phyloP scores from a whole-genome alignment of 2,888 invertebrate genomes.

The Nomada ferruginata region DNA sequence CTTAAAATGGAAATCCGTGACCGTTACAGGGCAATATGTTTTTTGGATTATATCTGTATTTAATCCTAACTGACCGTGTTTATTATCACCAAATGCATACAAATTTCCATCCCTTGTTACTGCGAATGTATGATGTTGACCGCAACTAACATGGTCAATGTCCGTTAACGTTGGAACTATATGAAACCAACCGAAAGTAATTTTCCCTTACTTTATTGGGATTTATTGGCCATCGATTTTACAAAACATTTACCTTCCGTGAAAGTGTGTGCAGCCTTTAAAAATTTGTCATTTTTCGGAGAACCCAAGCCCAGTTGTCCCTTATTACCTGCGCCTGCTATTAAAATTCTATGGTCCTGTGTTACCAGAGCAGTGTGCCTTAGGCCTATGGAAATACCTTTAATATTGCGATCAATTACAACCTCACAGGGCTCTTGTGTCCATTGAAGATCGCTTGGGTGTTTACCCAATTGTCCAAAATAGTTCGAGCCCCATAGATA shows the following conservation, averaged over 20 bases:
- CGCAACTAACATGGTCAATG: slow-evolving; percentile 89
- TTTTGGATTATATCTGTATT: slow-evolving; percentile 84
- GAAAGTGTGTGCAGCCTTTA: slow-evolving; percentile 26
- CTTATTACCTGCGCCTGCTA: slow-evolving; percentile 88
- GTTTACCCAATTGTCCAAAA: slow-evolving; percentile 89
- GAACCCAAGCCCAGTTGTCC: slow-evolving; percentile 88
- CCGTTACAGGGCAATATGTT: slow-evolving; percentile 85
- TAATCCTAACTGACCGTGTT: slow-evolving; percentile 91
- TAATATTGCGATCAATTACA: slow-evolving; percentile 85
- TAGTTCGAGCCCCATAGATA: slow-evolving; percentile 94
- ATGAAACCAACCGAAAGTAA: background rate
- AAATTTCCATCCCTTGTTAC: slow-evolving; percentile 86
- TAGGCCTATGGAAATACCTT: slow-evolving; percentile 88
- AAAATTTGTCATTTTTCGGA: background rate
- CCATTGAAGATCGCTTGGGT: slow-evolving; percentile 58
- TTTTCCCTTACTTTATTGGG: background rate
- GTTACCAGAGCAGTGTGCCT: slow-evolving; percentile 89
- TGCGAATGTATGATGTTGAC: slow-evolving; percentile 92
- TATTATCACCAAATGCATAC: slow-evolving; percentile 93
- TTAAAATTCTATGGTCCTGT: slow-evolving; percentile 87
- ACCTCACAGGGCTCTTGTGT: slow-evolving; percentile 81
- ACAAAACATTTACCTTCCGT: slow-evolving; percentile 52
- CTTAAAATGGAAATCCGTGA: slow-evolving; percentile 69
- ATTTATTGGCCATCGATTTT: background rate
- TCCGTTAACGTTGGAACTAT: slow-evolving; percentile 86